phyloP scores from a whole-genome alignment of 2,888 invertebrate genomes.

The Saturnia pavonia region DNA sequence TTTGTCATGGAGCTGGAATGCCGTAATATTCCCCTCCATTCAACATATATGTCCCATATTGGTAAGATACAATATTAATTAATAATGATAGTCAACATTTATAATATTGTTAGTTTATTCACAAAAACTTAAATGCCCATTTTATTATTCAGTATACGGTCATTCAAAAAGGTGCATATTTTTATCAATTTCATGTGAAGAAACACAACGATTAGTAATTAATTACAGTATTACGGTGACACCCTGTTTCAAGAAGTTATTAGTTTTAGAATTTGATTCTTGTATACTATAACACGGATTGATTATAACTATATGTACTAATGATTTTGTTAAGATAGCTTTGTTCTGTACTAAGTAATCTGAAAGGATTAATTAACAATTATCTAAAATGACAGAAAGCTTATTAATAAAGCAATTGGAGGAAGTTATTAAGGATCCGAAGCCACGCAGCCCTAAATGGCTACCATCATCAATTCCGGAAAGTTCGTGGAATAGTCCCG shows the following conservation, averaged over 20 bases:
- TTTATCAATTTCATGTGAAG: too few species aligned
- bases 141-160: too few species aligned
- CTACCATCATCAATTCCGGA: constrained; percentile 88
- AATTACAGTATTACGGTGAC: too few species aligned
- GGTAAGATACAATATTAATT: too few species aligned
- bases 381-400: not conserved
- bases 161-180: too few species aligned
- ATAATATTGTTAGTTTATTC: too few species aligned
- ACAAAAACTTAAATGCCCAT: too few species aligned
- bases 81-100: too few species aligned
- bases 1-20: constrained; percentile 68
- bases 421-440: constrained; percentile 82
- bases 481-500: constrained; percentile 82
- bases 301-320: not conserved
- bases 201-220: too few species aligned
- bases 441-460: constrained; percentile 87
- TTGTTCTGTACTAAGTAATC: not conserved
- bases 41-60: constrained; percentile 86
- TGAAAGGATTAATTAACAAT: too few species aligned
- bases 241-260: too few species aligned
- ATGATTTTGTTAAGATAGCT: not conserved
- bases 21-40: constrained; percentile 92
- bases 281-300: not conserved
- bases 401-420: constrained; percentile 49
- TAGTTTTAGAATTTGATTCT: too few species aligned